Conservation (phyloP, 2,888 invertebrate genomes). For the Stenolophus ochropezus region DNA sequence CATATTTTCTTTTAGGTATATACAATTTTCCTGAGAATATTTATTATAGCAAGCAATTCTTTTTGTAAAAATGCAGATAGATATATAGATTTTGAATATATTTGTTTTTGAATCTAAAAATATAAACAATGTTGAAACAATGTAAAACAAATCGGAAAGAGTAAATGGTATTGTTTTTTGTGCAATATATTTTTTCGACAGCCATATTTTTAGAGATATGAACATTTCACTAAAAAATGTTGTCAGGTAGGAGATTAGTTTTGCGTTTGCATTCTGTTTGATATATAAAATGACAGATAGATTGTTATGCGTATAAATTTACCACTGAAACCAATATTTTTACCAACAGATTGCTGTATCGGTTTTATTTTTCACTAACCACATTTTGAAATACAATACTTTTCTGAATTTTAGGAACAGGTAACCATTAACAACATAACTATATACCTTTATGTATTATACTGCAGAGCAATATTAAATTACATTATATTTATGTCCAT, state of each 20-base stretch:
- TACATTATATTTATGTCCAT: background rate
- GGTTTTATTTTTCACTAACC: background rate
- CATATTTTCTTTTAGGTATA: no score
- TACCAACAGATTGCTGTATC: background rate
- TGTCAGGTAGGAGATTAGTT: background rate
- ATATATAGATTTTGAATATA: no score
- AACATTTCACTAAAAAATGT: background rate
- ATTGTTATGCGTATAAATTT: background rate
- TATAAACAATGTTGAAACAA: no score
- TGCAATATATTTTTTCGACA: background rate
- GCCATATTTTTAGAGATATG: background rate
- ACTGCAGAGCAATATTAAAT: background rate
- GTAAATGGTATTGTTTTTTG: background rate
- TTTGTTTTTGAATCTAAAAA: no score
- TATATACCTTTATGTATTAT: background rate
- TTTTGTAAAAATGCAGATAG: no score
- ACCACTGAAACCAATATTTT: background rate
- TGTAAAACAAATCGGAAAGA: background rate
- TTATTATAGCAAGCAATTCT: no score
- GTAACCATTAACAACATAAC: background rate
- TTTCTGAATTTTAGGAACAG: background rate
- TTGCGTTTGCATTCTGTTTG: background rate
- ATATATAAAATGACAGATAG: background rate
- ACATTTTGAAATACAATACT: background rate
- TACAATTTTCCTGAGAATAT: no score